Conservation (phyloP, 2,113 vertebrate species). For the Limnothrissa miodon region DNA sequence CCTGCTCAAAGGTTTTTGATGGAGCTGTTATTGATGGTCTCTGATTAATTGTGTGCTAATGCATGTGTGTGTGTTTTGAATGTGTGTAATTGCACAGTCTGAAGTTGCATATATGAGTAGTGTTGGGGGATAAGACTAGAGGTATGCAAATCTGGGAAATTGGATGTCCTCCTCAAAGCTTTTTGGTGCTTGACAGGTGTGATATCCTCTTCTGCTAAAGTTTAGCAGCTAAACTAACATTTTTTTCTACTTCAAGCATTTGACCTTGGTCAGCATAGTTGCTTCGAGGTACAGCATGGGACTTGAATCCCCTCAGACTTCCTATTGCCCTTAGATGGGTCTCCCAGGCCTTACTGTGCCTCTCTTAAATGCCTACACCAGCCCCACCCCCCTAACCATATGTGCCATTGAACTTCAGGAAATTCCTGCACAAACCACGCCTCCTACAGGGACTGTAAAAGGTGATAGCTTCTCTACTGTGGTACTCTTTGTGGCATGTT, state of each 20-base stretch:
- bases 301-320: not conserved
- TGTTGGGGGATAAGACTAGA: not conserved
- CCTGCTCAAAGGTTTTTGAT: not conserved
- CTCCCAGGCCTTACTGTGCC: not conserved
- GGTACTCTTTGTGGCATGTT: not conserved
- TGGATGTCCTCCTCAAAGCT: not conserved
- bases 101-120: not conserved
- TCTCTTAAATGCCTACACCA: not conserved
- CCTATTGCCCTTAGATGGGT: not conserved
- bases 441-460: not conserved
- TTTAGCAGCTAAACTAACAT: not conserved
- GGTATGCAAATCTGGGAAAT: not conserved
- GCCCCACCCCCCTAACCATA: too few species aligned
- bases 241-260: not conserved
- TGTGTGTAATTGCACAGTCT: not conserved
- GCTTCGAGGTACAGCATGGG: not conserved
- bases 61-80: not conserved
- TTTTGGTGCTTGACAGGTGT: too few species aligned
- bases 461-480: not conserved
- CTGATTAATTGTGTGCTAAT: too few species aligned
- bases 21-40: too few species aligned
- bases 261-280: too few species aligned
- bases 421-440: not conserved
- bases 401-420: constrained; percentile 13
- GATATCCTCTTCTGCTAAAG: too few species aligned